Base-by-base conservation (phyloP, 2,888 invertebrate species). In the Cantharis rustica region DNA sequence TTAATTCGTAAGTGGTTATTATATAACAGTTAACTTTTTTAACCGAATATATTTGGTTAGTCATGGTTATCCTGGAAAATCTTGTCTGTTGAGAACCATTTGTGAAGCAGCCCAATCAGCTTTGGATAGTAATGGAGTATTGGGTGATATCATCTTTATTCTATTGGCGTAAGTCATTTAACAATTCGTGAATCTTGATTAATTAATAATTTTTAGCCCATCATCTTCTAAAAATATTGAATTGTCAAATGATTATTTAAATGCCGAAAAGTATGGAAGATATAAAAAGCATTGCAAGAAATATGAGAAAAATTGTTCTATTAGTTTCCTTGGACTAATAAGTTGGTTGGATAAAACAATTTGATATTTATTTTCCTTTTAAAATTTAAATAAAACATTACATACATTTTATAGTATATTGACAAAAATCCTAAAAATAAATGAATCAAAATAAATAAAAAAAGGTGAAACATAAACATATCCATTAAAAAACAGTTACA, bases 121-220 rank as follows among this genome's bases (percentile, higher is more conserved):
- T 75, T 87, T 91, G 77, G 86, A 89, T 76, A 61, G 90, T 82
- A 93, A 92, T 85, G 93, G 93, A 4, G 88, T 93, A 66, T 83
- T 93, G 71, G 91, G 93, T 61, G 92, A 92, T 84, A 84, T 94
- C 76, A 87, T 94, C 61, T 91, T 93, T 83, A 89, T 94, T 68
- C 84, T 93, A 75, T 90, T 94, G 79, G 92, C 93, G 23, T 94
- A 88, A 91, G 91, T 89, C 81, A 13, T 15, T 20, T 11, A 17
- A 63, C 23, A 15, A 13, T 17, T 16, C 16, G 1, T 1, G 3
- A 69, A n/a, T 69, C 68, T 75, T 31, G 15, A 61, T 47, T 61
- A 64, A 70, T 73, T 27, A 73, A 80, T 88, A n/a, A 27, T 64
- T n/a, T 23, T 17, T 87, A 93, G 93, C n/a, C 93, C 92, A 61